phyloP scores from a whole-genome alignment of 2,113 vertebrate genomes.

The Ciconia maguari region DNA sequence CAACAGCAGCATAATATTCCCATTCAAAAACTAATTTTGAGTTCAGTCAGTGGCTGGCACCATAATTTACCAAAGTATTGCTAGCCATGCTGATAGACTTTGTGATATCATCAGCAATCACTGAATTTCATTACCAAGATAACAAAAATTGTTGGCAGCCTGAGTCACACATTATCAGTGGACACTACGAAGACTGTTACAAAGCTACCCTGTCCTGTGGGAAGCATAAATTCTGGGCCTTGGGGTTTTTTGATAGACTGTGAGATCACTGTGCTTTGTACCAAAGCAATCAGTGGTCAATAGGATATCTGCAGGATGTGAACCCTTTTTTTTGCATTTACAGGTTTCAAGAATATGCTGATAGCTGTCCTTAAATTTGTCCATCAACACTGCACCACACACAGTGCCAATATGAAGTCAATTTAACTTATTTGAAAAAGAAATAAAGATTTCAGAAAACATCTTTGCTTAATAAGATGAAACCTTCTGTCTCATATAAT shows the following conservation, averaged over 20 bases:
- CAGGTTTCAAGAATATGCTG: background rate
- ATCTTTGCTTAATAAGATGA: background rate
- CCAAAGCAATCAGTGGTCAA: background rate
- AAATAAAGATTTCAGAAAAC: background rate
- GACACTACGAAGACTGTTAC: background rate
- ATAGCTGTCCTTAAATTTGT: background rate
- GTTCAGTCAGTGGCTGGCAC: background rate
- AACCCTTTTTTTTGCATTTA: background rate
- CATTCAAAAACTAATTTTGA: slow-evolving; percentile 5
- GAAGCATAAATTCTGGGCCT: background rate
- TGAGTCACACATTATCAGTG: background rate
- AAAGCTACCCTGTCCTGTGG: background rate
- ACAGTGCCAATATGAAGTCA: background rate
- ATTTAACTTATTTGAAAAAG: background rate
- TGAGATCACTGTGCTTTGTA: background rate
- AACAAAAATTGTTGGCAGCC: background rate
- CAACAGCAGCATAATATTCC: background rate
- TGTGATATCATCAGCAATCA: background rate
- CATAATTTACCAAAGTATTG: background rate
- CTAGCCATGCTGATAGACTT: background rate
- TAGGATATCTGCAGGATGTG: background rate
- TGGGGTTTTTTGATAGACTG: background rate
- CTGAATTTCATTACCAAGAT: background rate
- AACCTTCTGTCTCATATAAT: background rate
- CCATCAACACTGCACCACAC: background rate